A percentile compares a stretch with the other conserved stretches of the same genome.
These are phyloP conservation scores for Agrenia bidenticulata DNA, from an alignment of 2,888 invertebrate species.

Conservation along the genomic window DNA sequence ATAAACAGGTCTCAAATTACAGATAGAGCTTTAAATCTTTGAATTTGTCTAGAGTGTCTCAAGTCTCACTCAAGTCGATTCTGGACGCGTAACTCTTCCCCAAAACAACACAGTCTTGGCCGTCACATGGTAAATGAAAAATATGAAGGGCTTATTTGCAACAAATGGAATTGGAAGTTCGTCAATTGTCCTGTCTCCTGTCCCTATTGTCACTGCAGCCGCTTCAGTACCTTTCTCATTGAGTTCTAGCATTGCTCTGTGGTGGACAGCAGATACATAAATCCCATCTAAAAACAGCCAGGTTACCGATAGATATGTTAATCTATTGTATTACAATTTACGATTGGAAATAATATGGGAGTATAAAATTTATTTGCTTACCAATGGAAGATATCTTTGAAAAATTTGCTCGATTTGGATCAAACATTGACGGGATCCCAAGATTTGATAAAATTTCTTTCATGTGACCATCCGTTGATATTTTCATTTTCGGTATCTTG, in stretches of 20 bases:
- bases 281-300: conserved; percentile 40
- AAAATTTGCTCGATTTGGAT: conserved; percentile 65
- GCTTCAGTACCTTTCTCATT: conserved; percentile 61
- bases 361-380: conserved; percentile 22
- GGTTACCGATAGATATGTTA: too few relatives aligned
- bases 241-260: conserved; percentile 55
- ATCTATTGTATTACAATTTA: too few relatives aligned
- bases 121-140: conserved; percentile 70
- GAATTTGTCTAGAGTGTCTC: too few relatives aligned
- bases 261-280: conserved; percentile 55
- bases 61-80: conserved; percentile 1
- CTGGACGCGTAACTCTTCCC: conserved; percentile 67
- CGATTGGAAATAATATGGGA: too few relatives aligned
- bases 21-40: too few relatives aligned
- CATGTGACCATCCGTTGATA: conserved; percentile 57
- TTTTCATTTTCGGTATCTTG: conserved; percentile 70
- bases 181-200: conserved; percentile 55
- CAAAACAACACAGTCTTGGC: conserved; percentile 70
- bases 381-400: conserved; percentile 62
- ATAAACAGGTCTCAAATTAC: too few relatives aligned
- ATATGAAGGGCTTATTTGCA: conserved; percentile 71
- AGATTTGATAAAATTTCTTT: conserved; percentile 39
- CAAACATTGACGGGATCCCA: conserved; percentile 66
- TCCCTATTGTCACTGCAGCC: conserved; percentile 71
- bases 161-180: conserved; percentile 56